Percentiles rank a stretch among this genome's conserved stretches.
Conservation (phyloP, 2,888 invertebrate genomes). For the Zhuqinia jingwanae region DNA sequence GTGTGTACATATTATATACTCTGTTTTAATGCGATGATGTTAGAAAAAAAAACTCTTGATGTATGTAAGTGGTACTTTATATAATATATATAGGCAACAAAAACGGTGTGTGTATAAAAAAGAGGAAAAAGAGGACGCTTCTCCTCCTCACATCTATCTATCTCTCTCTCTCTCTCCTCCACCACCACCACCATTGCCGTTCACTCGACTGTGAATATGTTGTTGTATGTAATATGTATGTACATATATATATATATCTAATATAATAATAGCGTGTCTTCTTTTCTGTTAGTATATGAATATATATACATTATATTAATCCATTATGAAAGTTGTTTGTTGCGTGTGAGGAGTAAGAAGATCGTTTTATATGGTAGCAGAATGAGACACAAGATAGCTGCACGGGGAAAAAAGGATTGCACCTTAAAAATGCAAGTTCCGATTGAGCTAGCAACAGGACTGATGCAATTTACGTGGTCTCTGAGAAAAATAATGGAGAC, state of each 20-base stretch:
- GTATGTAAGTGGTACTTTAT: conserved; percentile 38
- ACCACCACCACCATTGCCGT: neutral
- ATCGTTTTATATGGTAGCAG: conserved; percentile 67
- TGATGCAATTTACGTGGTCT: conserved; percentile 56
- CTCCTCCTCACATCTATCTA: conserved; percentile 14
- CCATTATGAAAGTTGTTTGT: conserved; percentile 69
- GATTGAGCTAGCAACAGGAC: conserved; percentile 68
- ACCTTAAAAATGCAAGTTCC: conserved; percentile 70
- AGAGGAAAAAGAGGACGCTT: conserved; percentile 42
- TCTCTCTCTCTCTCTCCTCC: neutral
- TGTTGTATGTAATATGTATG: conserved; percentile 2
- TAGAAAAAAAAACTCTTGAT: conserved; percentile 41
- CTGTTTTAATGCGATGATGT: conserved; percentile 12
- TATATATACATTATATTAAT: neutral
- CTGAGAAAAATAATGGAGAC: neutral
- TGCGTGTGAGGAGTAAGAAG: conserved; percentile 48
- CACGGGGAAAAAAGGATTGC: conserved; percentile 66
- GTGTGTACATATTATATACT: neutral
- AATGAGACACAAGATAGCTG: conserved; percentile 70
- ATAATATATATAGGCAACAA: conserved; percentile 41
- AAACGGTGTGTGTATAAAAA: conserved; percentile 48
- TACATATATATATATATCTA: too few relatives aligned
- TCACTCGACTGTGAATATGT: neutral
- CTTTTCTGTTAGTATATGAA: neutral
- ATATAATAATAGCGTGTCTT: neutral